Evolutionary conservation across 2,888 invertebrate species (phyloP).

Genomic region (Empis stercorea): DNA sequence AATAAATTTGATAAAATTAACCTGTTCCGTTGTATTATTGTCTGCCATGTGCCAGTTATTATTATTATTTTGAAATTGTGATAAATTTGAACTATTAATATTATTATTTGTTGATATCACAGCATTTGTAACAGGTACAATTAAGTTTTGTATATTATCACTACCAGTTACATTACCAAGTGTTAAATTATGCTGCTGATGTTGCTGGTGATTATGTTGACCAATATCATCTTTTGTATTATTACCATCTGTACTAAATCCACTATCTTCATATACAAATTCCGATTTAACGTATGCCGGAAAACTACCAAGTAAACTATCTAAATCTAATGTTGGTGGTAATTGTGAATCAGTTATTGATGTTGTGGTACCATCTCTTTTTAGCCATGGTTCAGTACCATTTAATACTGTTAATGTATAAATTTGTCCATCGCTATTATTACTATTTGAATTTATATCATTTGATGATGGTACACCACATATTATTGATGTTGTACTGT

Average conservation of each 20-base stretch:
- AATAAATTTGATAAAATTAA: conserved; percentile 9
- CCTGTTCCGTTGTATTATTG: conserved; percentile 46
- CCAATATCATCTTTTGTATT: conserved; percentile 42
- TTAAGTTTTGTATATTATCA: neutral
- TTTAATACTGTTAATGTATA: conserved; percentile 79
- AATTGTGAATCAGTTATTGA: conserved; percentile 32
- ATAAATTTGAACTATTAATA: conserved; percentile 39
- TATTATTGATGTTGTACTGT: neutral
- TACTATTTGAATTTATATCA: conserved; percentile 13
- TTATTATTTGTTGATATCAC: conserved; percentile 13
- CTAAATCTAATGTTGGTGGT: conserved; percentile 55
- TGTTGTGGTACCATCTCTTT: conserved; percentile 42
- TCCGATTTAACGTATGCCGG: conserved; percentile 57
- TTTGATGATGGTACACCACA: neutral
- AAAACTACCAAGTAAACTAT: conserved; percentile 64
- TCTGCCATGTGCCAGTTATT: conserved; percentile 73
- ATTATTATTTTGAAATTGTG: conserved; percentile 51
- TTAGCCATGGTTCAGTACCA: conserved; percentile 54
- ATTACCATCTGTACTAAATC: conserved; percentile 49
- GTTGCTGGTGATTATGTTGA: conserved; percentile 12
- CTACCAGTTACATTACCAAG: conserved; percentile 16
- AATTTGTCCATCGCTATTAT: conserved; percentile 62
- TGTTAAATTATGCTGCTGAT: conserved; percentile 21
- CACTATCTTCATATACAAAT: conserved; percentile 66
- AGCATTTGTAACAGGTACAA: too few species aligned